phyloP scores from a whole-genome alignment of 2,888 invertebrate genomes.

The Pollenia amentaria region DNA sequence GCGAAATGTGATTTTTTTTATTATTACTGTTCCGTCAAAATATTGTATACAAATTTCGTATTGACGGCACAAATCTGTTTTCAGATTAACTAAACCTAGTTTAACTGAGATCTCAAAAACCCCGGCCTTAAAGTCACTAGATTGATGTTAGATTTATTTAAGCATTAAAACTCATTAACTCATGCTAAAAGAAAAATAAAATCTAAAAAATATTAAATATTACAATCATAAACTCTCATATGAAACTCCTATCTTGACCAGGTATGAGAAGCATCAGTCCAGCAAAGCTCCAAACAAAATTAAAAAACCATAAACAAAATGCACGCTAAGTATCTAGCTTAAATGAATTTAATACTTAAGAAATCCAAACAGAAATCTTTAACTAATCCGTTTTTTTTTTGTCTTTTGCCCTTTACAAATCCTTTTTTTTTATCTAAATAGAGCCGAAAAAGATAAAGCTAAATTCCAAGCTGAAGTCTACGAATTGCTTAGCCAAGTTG shows the following conservation, averaged over 20 bases:
- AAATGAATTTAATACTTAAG: neutral
- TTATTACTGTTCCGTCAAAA: too few relatives aligned
- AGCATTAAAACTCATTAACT: constrained; percentile 26
- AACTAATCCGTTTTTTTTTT: constrained; percentile 57
- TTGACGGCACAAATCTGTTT: too few relatives aligned
- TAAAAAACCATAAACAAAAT: constrained; percentile 42
- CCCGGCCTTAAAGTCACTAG: constrained; percentile 47
- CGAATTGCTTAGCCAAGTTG: constrained; percentile 97
- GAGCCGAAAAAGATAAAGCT: constrained; percentile 99
- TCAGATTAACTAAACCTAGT: too few relatives aligned
- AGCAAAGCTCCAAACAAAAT: constrained; percentile 50
- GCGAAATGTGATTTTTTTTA: too few relatives aligned
- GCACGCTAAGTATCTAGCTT: constrained; percentile 69
- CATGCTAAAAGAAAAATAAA: neutral
- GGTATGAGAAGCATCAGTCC: constrained; percentile 59
- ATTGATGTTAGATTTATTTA: constrained; percentile 59
- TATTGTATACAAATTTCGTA: too few relatives aligned
- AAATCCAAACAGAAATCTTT: neutral
- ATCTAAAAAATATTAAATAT: neutral
- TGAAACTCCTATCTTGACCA: constrained; percentile 65
- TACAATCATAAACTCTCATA: constrained; percentile 30
- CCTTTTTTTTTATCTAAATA: constrained; percentile 83
- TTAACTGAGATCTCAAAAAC: too few relatives aligned
- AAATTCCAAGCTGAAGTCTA: constrained; percentile 99
- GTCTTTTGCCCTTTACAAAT: constrained; percentile 7